Evolutionary conservation across 2,797 vertebrate species (phyloP).

Genomic region (Lagodon rhomboides): DNA sequence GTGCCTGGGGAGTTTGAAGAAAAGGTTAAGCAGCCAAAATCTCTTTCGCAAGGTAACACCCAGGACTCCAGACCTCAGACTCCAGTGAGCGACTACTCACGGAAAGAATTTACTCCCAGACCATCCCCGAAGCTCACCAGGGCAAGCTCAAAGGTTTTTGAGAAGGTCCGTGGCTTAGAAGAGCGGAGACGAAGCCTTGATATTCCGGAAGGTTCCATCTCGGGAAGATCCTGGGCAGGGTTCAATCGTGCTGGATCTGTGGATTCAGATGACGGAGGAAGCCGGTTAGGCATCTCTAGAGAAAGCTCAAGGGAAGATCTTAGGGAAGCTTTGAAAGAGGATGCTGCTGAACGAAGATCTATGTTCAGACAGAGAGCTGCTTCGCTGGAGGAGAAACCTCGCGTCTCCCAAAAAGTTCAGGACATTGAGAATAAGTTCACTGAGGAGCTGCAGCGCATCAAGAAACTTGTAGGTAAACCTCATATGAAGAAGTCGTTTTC

Average conservation of each 20-base stretch:
- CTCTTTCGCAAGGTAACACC: constrained; percentile 87
- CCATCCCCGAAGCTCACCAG: constrained; percentile 94
- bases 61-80: constrained; percentile 93
- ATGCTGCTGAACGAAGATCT: constrained; percentile 89
- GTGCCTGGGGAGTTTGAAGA: constrained; percentile 94
- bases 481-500: constrained; percentile 94
- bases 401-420: constrained; percentile 90
- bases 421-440: constrained; percentile 96
- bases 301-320: constrained; percentile 92
- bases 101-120: constrained; percentile 88
- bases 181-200: constrained; percentile 94
- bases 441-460: constrained; percentile 95
- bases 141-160: constrained; percentile 93
- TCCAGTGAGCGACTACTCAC: constrained; percentile 91
- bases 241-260: constrained; percentile 93
- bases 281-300: constrained; percentile 87
- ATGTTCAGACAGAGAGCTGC: constrained; percentile 94
- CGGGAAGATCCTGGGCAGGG: constrained; percentile 90
- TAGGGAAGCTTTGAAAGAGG: constrained; percentile 86
- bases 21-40: constrained; percentile 93
- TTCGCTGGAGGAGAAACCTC: constrained; percentile 93
- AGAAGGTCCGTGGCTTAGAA: constrained; percentile 94
- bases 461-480: constrained; percentile 93
- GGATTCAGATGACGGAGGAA: constrained; percentile 90
- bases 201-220: constrained; percentile 91